These are phyloP conservation scores for Lutraria rhynchaena DNA, from an alignment of 1,140 invertebrate species.

Conservation along the genomic window DNA sequence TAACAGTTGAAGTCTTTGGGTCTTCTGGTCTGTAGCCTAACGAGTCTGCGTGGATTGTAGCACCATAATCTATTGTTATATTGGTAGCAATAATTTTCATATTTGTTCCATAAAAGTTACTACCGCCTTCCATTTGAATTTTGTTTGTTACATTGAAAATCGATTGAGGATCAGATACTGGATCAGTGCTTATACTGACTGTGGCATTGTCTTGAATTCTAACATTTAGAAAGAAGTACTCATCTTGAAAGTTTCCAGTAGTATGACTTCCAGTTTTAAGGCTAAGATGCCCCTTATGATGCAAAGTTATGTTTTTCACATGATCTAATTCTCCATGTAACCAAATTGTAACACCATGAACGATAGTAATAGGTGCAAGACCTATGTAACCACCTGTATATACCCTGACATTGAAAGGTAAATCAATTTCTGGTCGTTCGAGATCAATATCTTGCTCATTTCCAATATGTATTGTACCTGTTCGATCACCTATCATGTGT, in stretches of 20 bases:
- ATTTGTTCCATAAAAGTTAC: constrained; percentile 69
- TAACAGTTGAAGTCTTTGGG: constrained; percentile 38
- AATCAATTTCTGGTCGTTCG: constrained; percentile 70
- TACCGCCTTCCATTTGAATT: constrained; percentile 73
- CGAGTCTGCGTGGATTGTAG: constrained; percentile 69
- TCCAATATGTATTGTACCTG: constrained; percentile 73
- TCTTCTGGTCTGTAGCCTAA: constrained; percentile 67
- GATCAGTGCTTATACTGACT: constrained; percentile 63
- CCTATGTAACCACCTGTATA: constrained; percentile 70
- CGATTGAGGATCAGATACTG: constrained; percentile 59
- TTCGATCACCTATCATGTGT: constrained; percentile 74
- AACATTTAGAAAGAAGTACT: constrained; percentile 64
- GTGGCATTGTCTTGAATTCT: constrained; percentile 73
- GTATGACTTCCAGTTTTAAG: constrained; percentile 67
- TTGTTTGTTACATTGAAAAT: constrained; percentile 54
- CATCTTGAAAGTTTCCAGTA: constrained; percentile 36
- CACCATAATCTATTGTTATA: constrained; percentile 73
- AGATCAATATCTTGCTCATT: constrained; percentile 72
- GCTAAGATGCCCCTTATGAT: constrained; percentile 70
- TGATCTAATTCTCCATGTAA: constrained; percentile 70
- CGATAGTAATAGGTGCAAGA: constrained; percentile 69
- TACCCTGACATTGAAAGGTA: constrained; percentile 72
- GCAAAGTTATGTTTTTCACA: constrained; percentile 71
- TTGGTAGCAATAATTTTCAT: constrained; percentile 66
- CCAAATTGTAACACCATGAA: constrained; percentile 74